A percentile compares a stretch with the other conserved stretches of the same genome.
These are phyloP conservation scores for Gordius sp. DNA, from an alignment of 2,888 invertebrate species.

Conservation along the genomic window DNA sequence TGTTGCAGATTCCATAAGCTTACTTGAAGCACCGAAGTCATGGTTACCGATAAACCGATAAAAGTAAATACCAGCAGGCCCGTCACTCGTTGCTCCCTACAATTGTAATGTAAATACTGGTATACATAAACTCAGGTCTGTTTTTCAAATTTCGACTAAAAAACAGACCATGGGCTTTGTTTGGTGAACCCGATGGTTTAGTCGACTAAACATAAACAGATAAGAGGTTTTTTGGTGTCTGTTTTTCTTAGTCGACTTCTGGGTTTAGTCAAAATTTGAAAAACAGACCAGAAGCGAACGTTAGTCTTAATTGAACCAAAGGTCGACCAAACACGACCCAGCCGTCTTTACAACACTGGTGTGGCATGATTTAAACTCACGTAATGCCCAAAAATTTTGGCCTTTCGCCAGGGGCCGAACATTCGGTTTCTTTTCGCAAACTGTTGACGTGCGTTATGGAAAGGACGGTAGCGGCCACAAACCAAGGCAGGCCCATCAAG, in stretches of 20 bases:
- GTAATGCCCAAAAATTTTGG: constrained; percentile 74
- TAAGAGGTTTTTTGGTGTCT: too few relatives aligned
- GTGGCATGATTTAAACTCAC: constrained; percentile 24
- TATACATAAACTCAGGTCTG: too few relatives aligned
- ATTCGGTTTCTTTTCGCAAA: constrained; percentile 70
- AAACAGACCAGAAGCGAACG: too few relatives aligned
- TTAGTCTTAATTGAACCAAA: too few relatives aligned
- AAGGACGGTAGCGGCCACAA: constrained; percentile 71
- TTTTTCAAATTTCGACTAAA: too few relatives aligned
- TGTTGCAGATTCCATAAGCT: constrained; percentile 4
- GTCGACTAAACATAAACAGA: too few relatives aligned
- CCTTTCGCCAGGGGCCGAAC: constrained; percentile 84
- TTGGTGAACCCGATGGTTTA: too few relatives aligned
- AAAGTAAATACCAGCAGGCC: constrained; percentile 69
- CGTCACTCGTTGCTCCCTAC: constrained; percentile 61
- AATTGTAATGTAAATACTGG: constrained; percentile 19
- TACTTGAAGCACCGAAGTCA: constrained; percentile 52
- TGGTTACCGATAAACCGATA: constrained; percentile 65
- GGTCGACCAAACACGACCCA: too few relatives aligned
- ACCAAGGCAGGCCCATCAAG: constrained; percentile 55
- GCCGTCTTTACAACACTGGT: too few relatives aligned
- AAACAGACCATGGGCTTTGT: too few relatives aligned
- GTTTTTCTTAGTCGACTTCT: too few relatives aligned
- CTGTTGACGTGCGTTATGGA: constrained; percentile 93
- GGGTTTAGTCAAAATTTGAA: too few relatives aligned